phyloP scores from a whole-genome alignment of 2,113 vertebrate genomes.

The Boulengeromyrus knoepffleri region DNA sequence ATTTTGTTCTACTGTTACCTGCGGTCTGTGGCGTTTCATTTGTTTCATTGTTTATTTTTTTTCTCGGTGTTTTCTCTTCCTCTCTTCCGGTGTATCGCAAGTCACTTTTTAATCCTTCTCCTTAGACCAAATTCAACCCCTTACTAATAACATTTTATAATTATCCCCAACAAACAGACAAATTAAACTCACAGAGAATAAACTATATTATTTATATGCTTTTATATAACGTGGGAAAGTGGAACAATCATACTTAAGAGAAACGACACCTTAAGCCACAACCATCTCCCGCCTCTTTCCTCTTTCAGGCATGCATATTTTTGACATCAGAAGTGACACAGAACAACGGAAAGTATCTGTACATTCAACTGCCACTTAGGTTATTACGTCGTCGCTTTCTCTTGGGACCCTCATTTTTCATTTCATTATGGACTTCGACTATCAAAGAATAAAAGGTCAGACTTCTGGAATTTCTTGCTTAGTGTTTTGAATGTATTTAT shows the following conservation, averaged over 20 bases:
- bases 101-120: not conserved
- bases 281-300: not conserved
- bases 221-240: not conserved
- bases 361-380: not conserved
- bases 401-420: not conserved
- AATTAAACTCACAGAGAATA: not conserved
- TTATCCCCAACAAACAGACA: not conserved
- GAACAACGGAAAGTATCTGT: conserved; percentile 5
- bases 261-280: not conserved
- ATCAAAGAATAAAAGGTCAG: conserved; percentile 13
- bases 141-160: not conserved
- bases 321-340: conserved; percentile 1
- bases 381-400: not conserved
- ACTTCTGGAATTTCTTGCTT: not conserved
- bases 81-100: not conserved
- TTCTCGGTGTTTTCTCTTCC: not conserved
- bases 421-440: conserved; percentile 16
- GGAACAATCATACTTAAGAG: not conserved
- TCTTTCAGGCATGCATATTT: not conserved
- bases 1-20: not conserved
- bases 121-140: not conserved
- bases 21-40: not conserved
- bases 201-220: not conserved
- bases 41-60: not conserved
- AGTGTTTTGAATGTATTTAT: not conserved